Base-by-base conservation (phyloP, 2,113 vertebrate genomes). In the Catagonus wagneri region DNA sequence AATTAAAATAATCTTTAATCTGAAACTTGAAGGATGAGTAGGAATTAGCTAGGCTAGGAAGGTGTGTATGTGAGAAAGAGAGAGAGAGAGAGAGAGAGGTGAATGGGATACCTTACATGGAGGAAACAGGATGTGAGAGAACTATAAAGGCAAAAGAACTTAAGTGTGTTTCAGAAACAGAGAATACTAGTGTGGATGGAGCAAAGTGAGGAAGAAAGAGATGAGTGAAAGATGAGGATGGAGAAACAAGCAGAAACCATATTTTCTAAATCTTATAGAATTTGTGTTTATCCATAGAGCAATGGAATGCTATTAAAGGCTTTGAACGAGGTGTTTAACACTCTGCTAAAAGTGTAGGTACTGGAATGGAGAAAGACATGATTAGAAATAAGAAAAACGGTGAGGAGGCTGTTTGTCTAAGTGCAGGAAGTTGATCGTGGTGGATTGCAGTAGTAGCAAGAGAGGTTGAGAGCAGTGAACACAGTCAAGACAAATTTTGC, bases 1-100 rank as follows among this genome's bases (percentile, higher is more conserved):
- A 74, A 90, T 96, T 58, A 60, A 69, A 92, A 76, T 36, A 19
- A 72, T 58, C 56, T 50, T 76, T 78, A 66, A 92, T 91, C 5
- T 44, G 63, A 87, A 23, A 88, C 6, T 50, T 68, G 25, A 72
- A 94, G 16, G 4, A 54, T 83, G 52, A 91, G n/a, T 69, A 63
- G 14, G 15, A 36, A 27, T 76, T 75, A 83, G n/a, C 17, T 69
- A 39, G 11, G 10, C 23, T 56, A 78, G 54, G 12, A 91, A 81
- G 17, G 50, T 90, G 36, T 34, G 29, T 63, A 7, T 66, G 60
- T 83, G 1, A 3, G n/a, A n/a, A n/a, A n/a, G n/a, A n/a, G n/a
- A n/a, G n/a, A 36, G 14, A 92, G 17, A 39, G 27, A 65, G 20
- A 68, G 34, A 6, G 27, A 54, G 12, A 23, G 7, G 19, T 69